phyloP scores from a whole-genome alignment of 2,888 invertebrate species.

The Drosophila mimica region DNA sequence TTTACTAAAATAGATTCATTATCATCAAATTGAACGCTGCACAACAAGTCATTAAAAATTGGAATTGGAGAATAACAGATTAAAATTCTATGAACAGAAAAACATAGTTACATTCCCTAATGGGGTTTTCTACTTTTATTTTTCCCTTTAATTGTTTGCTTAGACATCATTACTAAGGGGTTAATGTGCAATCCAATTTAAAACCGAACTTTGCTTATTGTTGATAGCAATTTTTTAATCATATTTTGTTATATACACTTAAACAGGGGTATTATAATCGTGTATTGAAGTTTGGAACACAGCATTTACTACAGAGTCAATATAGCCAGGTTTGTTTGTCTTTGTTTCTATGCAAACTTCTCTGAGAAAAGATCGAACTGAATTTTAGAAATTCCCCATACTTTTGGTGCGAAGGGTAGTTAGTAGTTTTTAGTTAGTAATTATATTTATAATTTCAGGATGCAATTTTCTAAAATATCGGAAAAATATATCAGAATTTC shows the following conservation, averaged over 20 bases:
- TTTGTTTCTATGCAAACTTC: not conserved
- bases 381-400: not conserved
- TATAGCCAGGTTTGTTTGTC: too few species aligned
- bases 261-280: not conserved
- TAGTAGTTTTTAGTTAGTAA: too few species aligned
- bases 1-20: conserved; percentile 36
- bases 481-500: too few species aligned
- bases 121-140: not conserved
- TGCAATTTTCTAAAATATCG: too few species aligned
- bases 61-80: conserved; percentile 16
- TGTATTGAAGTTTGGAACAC: not conserved
- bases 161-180: conserved; percentile 36
- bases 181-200: conserved; percentile 34
- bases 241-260: not conserved
- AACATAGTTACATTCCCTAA: conserved; percentile 1
- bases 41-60: conserved; percentile 51
- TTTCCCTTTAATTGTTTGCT: conserved; percentile 8
- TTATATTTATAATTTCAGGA: not conserved
- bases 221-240: not conserved
- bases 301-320: too few species aligned
- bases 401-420: not conserved
- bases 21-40: conserved; percentile 27
- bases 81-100: conserved; percentile 7
- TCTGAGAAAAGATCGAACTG: not conserved
- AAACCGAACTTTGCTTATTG: conserved; percentile 19